Conservation (phyloP, 2,113 vertebrate genomes). For the Siphamia tubifer region DNA sequence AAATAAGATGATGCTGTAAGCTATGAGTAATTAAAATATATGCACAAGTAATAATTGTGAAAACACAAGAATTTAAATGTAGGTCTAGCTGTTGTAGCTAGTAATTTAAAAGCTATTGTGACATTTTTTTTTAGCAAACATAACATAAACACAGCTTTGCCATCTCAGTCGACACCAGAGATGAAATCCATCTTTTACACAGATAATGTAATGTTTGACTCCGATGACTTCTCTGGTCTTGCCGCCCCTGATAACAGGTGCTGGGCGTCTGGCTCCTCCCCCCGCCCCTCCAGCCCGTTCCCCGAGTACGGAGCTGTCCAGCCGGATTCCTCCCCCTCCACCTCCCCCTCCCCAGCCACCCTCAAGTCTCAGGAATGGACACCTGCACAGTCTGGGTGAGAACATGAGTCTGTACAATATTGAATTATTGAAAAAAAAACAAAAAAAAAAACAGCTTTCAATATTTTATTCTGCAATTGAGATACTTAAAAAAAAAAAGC, state of each 20-base stretch:
- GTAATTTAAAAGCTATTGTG: not conserved
- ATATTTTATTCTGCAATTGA: no score
- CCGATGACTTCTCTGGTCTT: not conserved
- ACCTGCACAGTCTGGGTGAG: conserved; percentile 83
- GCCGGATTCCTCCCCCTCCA: conserved; percentile 77
- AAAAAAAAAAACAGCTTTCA: no score
- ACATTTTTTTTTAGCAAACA: not conserved
- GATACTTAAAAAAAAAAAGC: no score
- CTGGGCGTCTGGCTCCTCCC: conserved; percentile 84
- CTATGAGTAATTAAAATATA: no score
- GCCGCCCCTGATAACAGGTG: conserved; percentile 38
- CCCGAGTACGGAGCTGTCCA: conserved; percentile 89
- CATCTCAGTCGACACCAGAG: not conserved
- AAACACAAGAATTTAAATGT: no score
- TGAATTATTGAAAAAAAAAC: no score
- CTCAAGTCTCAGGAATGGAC: conserved; percentile 83
- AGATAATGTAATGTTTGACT: not conserved
- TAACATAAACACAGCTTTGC: not conserved
- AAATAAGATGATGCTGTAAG: no score
- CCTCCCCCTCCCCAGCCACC: conserved; percentile 72
- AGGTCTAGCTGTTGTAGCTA: not conserved
- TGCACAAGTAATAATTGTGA: no score
- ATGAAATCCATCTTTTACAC: not conserved
- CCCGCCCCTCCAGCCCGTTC: conserved; percentile 92
- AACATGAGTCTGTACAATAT: not conserved